Base-by-base conservation (phyloP, 2,888 invertebrate genomes). In the Pollenia amentaria region DNA sequence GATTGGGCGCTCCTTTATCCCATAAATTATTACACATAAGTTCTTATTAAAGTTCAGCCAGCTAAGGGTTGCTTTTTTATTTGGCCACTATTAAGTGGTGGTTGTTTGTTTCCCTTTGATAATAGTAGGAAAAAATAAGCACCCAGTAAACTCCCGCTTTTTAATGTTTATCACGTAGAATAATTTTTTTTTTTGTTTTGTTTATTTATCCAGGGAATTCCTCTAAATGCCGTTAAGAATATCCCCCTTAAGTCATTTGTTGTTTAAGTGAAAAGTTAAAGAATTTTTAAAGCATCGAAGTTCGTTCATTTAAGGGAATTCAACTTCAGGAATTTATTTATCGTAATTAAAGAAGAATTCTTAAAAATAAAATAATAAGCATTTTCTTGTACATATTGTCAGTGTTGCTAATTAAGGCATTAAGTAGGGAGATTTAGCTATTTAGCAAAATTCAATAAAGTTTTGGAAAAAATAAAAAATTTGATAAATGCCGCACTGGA, bases 1-100 rank as follows among this genome's bases (percentile, higher is more conserved):
- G 6, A 60, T 12, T 53, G 14, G 77, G 38, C 85, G 77, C 77
- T 77, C 81, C 85, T 73, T 72, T 77, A 57, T 69, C 51, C 48
- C 16, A 79, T 64, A 73, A 77, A 75, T 67, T 69, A 53, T 57
- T 62, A 40, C 48, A 75, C 48, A 53, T 29, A 69, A 60, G 40
- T 77, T 80, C 44, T 70, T 46, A 51, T 72, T 76, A 40, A 64
- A 79, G 42, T 77, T 70, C 38, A 29, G 16, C 72, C 9, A 42
- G 16, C 18, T 57, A 76, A 46, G 80, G 80, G 85, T 85, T 57
- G 76, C 51, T 80, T 70, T 29, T 29, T 29, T 29, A 29, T 29
- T 75, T 51, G 8, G 7, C 51, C 38, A 29, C 11, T 53, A 18
- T 38, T 16, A 51, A 29, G 14, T 53, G 64, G 64, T 64, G 53